Percentiles rank a stretch among this genome's conserved stretches.
Conservation (phyloP, 1,140 invertebrate species). For the Pseudomyrmex concolor region DNA sequence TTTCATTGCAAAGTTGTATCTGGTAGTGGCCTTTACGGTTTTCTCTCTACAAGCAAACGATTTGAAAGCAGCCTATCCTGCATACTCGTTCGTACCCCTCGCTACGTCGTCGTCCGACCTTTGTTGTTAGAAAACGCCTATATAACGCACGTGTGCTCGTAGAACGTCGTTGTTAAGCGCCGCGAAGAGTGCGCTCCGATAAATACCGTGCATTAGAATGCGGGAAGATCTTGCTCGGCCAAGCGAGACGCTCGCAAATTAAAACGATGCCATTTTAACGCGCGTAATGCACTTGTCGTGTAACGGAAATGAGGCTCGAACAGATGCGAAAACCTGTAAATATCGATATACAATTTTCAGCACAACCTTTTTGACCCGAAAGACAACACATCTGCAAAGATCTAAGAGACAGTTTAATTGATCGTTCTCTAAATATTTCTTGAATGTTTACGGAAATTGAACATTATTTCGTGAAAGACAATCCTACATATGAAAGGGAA, state of each 20-base stretch:
- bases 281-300: constrained; percentile 21
- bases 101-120: constrained; percentile 36
- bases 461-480: not conserved
- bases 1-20: constrained; percentile 12
- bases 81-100: constrained; percentile 18
- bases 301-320: constrained; percentile 1
- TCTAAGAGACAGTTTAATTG: not conserved
- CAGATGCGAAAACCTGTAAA: not conserved
- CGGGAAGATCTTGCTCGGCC: constrained; percentile 35
- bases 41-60: constrained; percentile 52
- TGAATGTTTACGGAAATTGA: not conserved
- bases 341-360: not conserved
- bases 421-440: not conserved
- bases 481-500: not conserved
- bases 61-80: not conserved
- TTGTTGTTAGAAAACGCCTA: constrained; percentile 62
- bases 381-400: not conserved
- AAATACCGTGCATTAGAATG: constrained; percentile 42
- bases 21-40: constrained; percentile 43
- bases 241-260: constrained; percentile 49
- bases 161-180: constrained; percentile 21
- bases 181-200: constrained; percentile 50
- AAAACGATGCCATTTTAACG: constrained; percentile 20
- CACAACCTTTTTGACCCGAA: not conserved
- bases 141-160: constrained; percentile 66